Evolutionary conservation across 2,797 vertebrate genomes (phyloP).

Genomic region (Squalus acanthias): DNA sequence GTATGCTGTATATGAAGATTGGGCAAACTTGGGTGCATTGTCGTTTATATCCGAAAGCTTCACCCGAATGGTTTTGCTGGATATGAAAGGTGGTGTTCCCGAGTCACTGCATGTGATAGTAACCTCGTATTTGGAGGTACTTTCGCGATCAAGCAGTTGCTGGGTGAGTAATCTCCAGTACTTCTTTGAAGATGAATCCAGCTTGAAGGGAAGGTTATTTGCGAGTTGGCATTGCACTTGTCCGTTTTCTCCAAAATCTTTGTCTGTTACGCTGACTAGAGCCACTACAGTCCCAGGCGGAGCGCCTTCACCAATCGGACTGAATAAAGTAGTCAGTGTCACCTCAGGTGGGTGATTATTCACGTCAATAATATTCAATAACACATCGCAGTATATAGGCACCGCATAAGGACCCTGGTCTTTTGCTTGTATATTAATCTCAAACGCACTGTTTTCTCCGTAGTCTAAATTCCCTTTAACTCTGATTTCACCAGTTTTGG

Average conservation of each 20-base stretch:
- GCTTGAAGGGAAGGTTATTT: neutral
- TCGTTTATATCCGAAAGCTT: constrained; percentile 14
- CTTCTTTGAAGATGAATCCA: neutral
- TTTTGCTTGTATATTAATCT: neutral
- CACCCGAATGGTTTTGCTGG: neutral
- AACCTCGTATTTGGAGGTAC: neutral
- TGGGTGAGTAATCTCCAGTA: constrained; percentile 5
- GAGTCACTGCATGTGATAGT: neutral
- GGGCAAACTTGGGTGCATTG: neutral
- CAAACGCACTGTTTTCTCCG: neutral
- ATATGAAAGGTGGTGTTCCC: neutral
- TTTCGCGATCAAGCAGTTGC: constrained; percentile 11
- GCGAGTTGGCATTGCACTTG: neutral
- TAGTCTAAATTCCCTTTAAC: neutral
- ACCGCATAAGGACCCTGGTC: neutral
- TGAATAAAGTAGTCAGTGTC: neutral
- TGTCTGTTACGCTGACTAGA: neutral
- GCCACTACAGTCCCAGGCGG: constrained; percentile 1
- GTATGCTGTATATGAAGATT: neutral
- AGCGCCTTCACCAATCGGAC: neutral
- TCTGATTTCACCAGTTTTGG: constrained; percentile 6
- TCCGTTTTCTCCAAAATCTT: neutral
- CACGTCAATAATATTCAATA: constrained; percentile 6
- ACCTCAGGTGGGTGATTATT: constrained; percentile 22
- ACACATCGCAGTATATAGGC: neutral